Evolutionary conservation across 1,140 invertebrate species (phyloP), one percentile per base, ranked within the genome.

Genomic region (Melanaphis sacchari): DNA sequence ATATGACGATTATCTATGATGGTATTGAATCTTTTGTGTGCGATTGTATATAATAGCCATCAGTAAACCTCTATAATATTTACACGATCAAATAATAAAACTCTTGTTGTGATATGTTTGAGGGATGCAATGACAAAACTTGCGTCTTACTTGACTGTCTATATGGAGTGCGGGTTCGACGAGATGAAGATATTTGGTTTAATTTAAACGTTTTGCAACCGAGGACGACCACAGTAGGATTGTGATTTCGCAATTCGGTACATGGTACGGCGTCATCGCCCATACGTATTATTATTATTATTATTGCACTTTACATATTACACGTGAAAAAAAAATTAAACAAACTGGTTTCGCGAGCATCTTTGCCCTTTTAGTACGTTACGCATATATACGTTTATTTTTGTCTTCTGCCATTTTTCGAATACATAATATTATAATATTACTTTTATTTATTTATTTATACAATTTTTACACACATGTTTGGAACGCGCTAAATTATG

Each of bases 371-470:
- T 87, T 46, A 31, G 84, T 21, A 87, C 41, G 31, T 43, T 87
- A 87, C 26, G 41, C 41, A 87, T 82, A 40, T 41, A 40, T 87
- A 31, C 41, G 4, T 31, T 87, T 87, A 43, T 87, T 31, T 31
- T 41, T 43, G 82, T 84, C 59, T 59, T 31, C 54, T 66, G 31
- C 31, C 59, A 66, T 66, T 66, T 84, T 84, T 84, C 40, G 40
- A 40, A 84, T 84, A 84, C 82, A 84, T 84, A 84, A 81, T 81
- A 84, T 84, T 66, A n/a, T 66, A n/a, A 40, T 84, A 41, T 84
- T 84, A 84, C 24, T 41, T 41, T 4, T 66, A n/a, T 41, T 41
- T n/a, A 36, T 49, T 46, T 88, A 46, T 26, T 43, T 49, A 49
- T 31, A 49, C 31, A 59, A 9, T 11, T 31, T n/a, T 11, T 31